phyloP scores from a whole-genome alignment of 2,888 invertebrate species.

The Agrochola macilenta region DNA sequence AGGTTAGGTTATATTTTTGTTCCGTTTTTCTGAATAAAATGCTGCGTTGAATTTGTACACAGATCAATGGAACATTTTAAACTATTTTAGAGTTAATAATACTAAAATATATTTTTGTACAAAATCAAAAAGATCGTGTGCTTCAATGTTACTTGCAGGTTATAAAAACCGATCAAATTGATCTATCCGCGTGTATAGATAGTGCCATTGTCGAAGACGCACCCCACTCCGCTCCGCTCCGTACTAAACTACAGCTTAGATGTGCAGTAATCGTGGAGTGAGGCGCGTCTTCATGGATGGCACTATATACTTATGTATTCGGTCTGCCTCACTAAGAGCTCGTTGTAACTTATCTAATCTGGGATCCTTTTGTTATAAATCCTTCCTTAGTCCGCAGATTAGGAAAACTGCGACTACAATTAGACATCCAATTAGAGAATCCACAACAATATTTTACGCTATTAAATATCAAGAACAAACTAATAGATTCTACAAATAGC shows the following conservation, averaged over 20 bases:
- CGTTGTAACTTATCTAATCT: constrained; percentile 34
- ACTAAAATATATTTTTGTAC: background rate
- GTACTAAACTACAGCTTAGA: too few species aligned
- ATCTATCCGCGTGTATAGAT: too few species aligned
- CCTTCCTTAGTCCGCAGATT: constrained; percentile 2
- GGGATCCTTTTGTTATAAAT: constrained; percentile 30
- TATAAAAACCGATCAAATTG: too few species aligned
- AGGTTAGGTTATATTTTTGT: constrained; percentile 68
- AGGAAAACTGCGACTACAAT: constrained; percentile 23
- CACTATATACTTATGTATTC: too few species aligned
- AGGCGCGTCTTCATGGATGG: too few species aligned
- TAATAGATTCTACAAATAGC: background rate
- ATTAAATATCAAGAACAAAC: background rate
- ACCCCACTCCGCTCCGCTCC: too few species aligned
- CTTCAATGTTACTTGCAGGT: background rate
- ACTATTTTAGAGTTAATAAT: too few species aligned
- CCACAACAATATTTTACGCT: constrained; percentile 7
- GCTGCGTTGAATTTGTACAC: constrained; percentile 49
- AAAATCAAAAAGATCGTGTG: background rate
- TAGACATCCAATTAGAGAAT: background rate
- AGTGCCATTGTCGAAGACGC: too few species aligned
- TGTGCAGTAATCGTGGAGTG: too few species aligned
- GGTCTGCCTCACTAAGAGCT: constrained; percentile 8
- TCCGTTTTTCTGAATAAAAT: constrained; percentile 66
- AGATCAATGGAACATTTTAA: constrained; percentile 25